These are phyloP conservation scores for Takifugu ocellatus DNA, from an alignment of 2,797 vertebrate species.

Conservation along the genomic window DNA sequence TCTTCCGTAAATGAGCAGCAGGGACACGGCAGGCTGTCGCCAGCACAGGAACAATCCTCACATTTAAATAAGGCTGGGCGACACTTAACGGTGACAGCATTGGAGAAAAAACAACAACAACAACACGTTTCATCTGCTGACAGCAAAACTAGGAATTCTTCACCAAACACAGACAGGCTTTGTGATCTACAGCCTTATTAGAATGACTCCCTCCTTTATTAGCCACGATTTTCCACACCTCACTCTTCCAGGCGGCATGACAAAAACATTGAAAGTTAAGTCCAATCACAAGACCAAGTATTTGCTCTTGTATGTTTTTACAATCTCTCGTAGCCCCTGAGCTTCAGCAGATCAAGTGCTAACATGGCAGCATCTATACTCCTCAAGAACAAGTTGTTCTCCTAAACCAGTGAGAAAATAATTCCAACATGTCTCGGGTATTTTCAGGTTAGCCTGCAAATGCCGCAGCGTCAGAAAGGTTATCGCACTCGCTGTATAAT, in stretches of 20 bases:
- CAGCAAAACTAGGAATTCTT: constrained; percentile 39
- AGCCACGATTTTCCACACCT: constrained; percentile 20
- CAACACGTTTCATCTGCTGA: constrained; percentile 48
- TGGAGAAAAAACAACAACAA: constrained; percentile 49
- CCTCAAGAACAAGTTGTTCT: too few relatives aligned
- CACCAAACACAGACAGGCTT: constrained; percentile 25
- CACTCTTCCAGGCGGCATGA: background rate
- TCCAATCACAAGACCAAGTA: too few relatives aligned
- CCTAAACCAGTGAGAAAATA: too few relatives aligned
- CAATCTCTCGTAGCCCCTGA: too few relatives aligned
- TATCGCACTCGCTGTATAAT: constrained; percentile 47
- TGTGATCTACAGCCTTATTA: constrained; percentile 33
- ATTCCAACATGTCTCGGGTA: constrained; percentile 16
- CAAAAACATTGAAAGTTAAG: background rate
- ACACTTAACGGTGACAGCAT: constrained; percentile 55
- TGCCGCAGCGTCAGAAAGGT: constrained; percentile 38
- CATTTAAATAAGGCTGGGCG: constrained; percentile 57
- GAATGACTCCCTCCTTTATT: constrained; percentile 28
- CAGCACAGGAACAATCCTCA: constrained; percentile 44
- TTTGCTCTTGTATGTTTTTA: too few relatives aligned
- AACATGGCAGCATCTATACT: too few relatives aligned
- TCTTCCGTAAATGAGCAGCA: constrained; percentile 25
- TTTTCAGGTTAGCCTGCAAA: constrained; percentile 30
- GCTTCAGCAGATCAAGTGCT: too few relatives aligned
- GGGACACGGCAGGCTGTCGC: constrained; percentile 24